phyloP scores from a whole-genome alignment of 2,888 invertebrate species.

The Diaperis boleti region DNA sequence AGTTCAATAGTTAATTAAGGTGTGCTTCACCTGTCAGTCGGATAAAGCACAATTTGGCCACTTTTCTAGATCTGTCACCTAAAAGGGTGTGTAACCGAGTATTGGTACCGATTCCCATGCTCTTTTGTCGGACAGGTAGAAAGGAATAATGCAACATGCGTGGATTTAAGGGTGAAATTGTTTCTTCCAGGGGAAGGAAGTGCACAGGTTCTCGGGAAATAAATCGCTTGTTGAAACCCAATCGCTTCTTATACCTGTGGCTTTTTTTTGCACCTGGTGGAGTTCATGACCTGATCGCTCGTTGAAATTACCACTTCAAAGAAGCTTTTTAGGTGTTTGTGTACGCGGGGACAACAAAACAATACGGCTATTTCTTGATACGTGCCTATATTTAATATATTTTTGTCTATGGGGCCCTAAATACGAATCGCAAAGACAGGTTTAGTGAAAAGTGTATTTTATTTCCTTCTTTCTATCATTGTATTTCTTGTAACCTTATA shows the following conservation, averaged over 20 bases:
- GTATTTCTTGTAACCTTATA: too few relatives aligned
- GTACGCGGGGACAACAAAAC: too few relatives aligned
- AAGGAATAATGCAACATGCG: slow-evolving; percentile 15
- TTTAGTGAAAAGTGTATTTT: too few relatives aligned
- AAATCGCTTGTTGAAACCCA: slow-evolving; percentile 6
- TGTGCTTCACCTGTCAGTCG: slow-evolving; percentile 29
- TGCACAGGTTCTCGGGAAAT: slow-evolving; percentile 39
- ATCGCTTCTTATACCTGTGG: slow-evolving; percentile 27
- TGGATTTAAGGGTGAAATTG: slow-evolving; percentile 35
- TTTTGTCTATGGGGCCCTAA: too few relatives aligned
- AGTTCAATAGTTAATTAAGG: slow-evolving; percentile 14
- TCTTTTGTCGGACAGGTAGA: slow-evolving; percentile 30
- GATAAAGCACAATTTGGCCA: slow-evolving; percentile 17
- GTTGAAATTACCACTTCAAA: slow-evolving; percentile 7
- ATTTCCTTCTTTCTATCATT: too few relatives aligned
- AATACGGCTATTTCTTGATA: too few relatives aligned
- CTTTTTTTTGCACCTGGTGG: slow-evolving; percentile 29
- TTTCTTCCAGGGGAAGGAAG: slow-evolving; percentile 36
- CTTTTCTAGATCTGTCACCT: slow-evolving; percentile 16
- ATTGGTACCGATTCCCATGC: slow-evolving; percentile 38
- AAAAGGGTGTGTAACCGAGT: slow-evolving; percentile 42
- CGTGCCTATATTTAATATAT: too few relatives aligned
- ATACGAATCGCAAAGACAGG: too few relatives aligned
- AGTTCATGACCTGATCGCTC: slow-evolving; percentile 28
- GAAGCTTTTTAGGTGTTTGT: not conserved